Evolutionary conservation across 2,888 invertebrate species (phyloP).

Genomic region (Synanthedon vespiformis): DNA sequence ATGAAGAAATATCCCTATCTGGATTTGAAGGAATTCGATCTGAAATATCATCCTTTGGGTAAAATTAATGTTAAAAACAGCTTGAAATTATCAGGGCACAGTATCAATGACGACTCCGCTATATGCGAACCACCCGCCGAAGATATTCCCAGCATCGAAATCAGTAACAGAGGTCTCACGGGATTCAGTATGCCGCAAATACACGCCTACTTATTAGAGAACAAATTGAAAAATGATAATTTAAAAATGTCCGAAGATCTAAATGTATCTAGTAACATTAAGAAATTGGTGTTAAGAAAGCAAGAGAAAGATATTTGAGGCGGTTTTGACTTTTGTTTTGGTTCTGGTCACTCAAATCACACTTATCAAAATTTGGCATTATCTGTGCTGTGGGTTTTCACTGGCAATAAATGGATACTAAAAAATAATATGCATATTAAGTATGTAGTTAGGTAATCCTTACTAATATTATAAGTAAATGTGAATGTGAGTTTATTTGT

Average conservation of each 20-base stretch:
- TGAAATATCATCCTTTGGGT: conserved; percentile 30
- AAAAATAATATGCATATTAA: too few relatives aligned
- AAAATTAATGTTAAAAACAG: conserved; percentile 39
- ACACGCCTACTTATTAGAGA: neutral
- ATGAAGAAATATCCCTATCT: conserved; percentile 61
- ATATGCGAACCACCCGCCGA: conserved; percentile 33
- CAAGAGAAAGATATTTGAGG: too few relatives aligned
- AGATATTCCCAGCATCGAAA: conserved; percentile 44
- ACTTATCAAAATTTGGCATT: too few relatives aligned
- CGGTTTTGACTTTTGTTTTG: too few relatives aligned
- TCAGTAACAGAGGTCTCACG: conserved; percentile 48
- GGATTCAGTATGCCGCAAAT: conserved; percentile 46
- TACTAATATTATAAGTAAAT: too few relatives aligned
- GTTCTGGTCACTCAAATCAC: too few relatives aligned
- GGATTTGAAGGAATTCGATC: conserved; percentile 46
- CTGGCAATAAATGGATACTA: too few relatives aligned
- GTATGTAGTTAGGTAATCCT: too few relatives aligned
- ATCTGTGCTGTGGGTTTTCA: too few relatives aligned
- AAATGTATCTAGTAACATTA: neutral
- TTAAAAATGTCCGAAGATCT: conserved; percentile 6
- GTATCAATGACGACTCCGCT: conserved; percentile 27
- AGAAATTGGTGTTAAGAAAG: neutral
- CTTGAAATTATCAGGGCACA: conserved; percentile 18
- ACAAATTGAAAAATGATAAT: conserved; percentile 10
- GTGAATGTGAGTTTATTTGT: too few relatives aligned